Percentiles rank a stretch among this genome's conserved stretches.
Evolutionary conservation across 2,797 vertebrate genomes (phyloP).

Genomic region (Acropternis orthonyx): DNA sequence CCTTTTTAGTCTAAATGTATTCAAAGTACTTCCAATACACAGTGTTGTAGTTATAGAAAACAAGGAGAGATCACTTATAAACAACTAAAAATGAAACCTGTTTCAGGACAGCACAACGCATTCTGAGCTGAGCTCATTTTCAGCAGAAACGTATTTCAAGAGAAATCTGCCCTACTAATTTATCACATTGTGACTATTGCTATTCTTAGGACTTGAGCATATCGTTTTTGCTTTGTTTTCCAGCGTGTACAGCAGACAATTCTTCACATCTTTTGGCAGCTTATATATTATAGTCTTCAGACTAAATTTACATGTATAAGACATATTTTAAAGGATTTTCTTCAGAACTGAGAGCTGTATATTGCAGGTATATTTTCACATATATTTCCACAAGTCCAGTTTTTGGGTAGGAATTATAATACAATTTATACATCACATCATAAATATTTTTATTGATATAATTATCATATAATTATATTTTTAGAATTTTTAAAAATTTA

Average conservation of each 20-base stretch:
- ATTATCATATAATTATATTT: not conserved
- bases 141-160: not conserved
- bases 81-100: not conserved
- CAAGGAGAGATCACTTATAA: not conserved
- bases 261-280: not conserved
- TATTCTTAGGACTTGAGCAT: not conserved
- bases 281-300: not conserved
- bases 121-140: not conserved
- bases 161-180: not conserved
- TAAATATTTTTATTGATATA: not conserved
- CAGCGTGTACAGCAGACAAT: not conserved
- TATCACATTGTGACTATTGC: not conserved
- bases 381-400: not conserved
- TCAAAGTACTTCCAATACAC: not conserved
- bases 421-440: not conserved
- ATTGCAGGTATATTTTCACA: not conserved
- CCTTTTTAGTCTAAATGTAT: not conserved
- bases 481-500: too few species aligned
- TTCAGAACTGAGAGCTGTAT: not conserved
- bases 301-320: not conserved
- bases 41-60: not conserved
- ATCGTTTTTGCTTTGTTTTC: not conserved
- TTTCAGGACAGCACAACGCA: not conserved
- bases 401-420: not conserved
- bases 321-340: not conserved